phyloP scores from a whole-genome alignment of 2,888 invertebrate genomes.

The Himalopsyche anomala region DNA sequence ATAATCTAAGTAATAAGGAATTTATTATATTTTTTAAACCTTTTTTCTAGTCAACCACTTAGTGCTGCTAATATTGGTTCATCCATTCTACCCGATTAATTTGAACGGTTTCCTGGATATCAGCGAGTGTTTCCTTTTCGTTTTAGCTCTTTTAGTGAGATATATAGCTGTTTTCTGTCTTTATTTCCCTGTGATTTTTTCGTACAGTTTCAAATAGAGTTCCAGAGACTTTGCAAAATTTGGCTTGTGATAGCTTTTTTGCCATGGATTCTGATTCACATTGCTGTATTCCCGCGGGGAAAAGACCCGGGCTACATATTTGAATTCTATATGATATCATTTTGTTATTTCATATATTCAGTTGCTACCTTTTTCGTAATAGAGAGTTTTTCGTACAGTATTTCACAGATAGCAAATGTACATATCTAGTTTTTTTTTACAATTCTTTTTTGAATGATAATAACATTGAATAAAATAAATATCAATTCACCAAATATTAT shows the following conservation, averaged over 20 bases:
- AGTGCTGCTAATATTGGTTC: background rate
- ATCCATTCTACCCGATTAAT: background rate
- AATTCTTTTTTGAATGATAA: too few species aligned
- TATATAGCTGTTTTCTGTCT: background rate
- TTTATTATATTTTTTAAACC: too few species aligned
- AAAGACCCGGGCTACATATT: background rate
- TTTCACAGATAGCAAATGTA: too few species aligned
- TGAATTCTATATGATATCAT: conserved; percentile 20
- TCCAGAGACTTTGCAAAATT: conserved; percentile 1
- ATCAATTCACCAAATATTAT: too few species aligned
- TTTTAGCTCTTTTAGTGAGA: background rate
- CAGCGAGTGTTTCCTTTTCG: background rate
- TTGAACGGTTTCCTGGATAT: background rate
- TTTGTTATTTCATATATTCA: conserved; percentile 12
- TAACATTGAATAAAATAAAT: too few species aligned
- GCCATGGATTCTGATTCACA: conserved; percentile 11
- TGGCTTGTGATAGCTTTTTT: conserved; percentile 8
- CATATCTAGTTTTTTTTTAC: too few species aligned
- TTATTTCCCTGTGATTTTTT: background rate
- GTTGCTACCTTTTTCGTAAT: background rate
- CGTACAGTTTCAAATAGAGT: conserved; percentile 13
- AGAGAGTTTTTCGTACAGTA: background rate
- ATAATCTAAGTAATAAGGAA: too few species aligned
- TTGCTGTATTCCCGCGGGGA: background rate
- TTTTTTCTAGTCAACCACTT: too few species aligned